Evolutionary conservation across 2,797 vertebrate genomes (phyloP).

Genomic region (Pseudomugil tenellus): DNA sequence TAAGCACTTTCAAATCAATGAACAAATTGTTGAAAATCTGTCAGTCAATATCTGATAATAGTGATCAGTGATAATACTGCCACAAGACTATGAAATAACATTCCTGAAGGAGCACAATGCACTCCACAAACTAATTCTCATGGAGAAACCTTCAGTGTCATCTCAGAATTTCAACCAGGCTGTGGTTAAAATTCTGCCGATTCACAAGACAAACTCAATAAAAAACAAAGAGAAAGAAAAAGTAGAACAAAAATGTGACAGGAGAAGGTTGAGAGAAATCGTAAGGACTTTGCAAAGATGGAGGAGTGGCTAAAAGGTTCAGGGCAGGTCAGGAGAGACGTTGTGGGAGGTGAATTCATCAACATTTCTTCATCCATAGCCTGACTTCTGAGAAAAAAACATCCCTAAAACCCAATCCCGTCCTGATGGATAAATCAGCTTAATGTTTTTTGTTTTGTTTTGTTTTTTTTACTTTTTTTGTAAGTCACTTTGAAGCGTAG

Average conservation of each 20-base stretch:
- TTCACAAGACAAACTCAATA: conserved; percentile 81
- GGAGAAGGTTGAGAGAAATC: conserved; percentile 82
- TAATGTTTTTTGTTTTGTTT: conserved; percentile 46
- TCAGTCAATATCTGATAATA: conserved; percentile 65
- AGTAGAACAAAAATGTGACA: conserved; percentile 76
- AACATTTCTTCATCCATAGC: conserved; percentile 82
- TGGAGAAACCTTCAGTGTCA: conserved; percentile 76
- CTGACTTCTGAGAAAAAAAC: conserved; percentile 76
- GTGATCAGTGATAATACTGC: conserved; percentile 69
- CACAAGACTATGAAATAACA: conserved; percentile 71
- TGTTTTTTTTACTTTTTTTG: conserved; percentile 36
- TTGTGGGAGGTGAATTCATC: conserved; percentile 77
- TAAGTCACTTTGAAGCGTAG: conserved; percentile 61
- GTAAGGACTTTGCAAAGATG: conserved; percentile 81
- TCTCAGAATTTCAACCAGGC: conserved; percentile 85
- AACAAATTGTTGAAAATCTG: conserved; percentile 60
- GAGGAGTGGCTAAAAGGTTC: conserved; percentile 77
- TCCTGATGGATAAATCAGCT: conserved; percentile 60
- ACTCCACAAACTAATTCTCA: conserved; percentile 71
- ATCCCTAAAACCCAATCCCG: conserved; percentile 64
- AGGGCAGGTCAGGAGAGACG: conserved; percentile 73
- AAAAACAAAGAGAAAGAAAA: conserved; percentile 81
- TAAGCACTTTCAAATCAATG: conserved; percentile 49
- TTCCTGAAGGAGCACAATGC: conserved; percentile 66
- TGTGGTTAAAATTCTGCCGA: conserved; percentile 84